Evolutionary conservation across 2,888 invertebrate species (phyloP).

Genomic region (Xestia xanthographa): DNA sequence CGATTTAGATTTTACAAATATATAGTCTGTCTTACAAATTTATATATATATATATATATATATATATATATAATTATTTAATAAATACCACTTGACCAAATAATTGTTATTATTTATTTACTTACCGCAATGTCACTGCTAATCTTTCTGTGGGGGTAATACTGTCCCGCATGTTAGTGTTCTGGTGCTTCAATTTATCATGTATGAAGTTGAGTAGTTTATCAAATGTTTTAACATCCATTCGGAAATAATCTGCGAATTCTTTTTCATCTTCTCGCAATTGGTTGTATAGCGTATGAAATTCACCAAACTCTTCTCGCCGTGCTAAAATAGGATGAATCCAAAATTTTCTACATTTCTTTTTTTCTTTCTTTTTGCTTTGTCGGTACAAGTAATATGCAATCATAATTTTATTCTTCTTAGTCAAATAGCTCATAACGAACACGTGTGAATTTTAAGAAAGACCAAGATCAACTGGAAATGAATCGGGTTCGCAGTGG

Average conservation of each 20-base stretch:
- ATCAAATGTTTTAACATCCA: conserved; percentile 49
- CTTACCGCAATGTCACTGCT: too few species aligned
- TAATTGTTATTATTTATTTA: too few species aligned
- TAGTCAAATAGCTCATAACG: conserved; percentile 16
- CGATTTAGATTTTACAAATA: too few species aligned
- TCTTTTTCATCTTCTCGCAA: conserved; percentile 51
- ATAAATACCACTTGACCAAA: conserved; percentile 43
- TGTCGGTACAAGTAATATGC: conserved; percentile 13
- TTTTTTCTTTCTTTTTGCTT: conserved; percentile 19
- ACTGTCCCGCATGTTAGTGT: conserved; percentile 47
- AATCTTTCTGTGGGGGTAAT: conserved; percentile 48
- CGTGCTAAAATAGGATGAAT: conserved; percentile 16
- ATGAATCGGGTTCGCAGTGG: conserved; percentile 1
- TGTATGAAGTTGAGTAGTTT: conserved; percentile 42
- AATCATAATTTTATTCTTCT: conserved; percentile 14
- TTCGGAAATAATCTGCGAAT: conserved; percentile 53
- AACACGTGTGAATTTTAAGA: conserved; percentile 12
- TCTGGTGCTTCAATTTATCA: conserved; percentile 45
- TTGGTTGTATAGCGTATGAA: conserved; percentile 32
- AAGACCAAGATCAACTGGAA: conserved; percentile 7
- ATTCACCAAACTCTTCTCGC: conserved; percentile 21
- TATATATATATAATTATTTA: conserved; percentile 37
- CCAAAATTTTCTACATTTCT: conserved; percentile 15
- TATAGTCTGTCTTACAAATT: too few species aligned
- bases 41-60: not conserved